Conservation (phyloP, 2,797 vertebrate species). For the Lagodon rhomboides region DNA sequence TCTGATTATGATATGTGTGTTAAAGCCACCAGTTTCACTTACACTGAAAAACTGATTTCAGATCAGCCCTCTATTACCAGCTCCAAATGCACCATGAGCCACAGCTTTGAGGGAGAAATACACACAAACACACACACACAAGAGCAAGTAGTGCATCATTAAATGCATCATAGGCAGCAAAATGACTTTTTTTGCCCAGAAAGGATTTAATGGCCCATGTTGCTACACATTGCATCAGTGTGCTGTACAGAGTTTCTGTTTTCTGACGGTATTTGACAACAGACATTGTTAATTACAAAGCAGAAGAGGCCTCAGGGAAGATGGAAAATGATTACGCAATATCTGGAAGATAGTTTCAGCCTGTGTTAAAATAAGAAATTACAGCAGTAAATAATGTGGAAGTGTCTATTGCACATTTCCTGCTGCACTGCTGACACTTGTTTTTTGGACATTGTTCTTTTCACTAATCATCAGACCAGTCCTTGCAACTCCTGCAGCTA, state of each 20-base stretch:
- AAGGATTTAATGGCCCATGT: conserved; percentile 6
- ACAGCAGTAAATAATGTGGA: background rate
- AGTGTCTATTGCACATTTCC: conserved; percentile 18
- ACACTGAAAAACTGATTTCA: conserved; percentile 1
- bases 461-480: conserved; percentile 34
- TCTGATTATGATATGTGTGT: background rate
- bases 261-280: conserved; percentile 13
- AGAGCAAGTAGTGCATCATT: conserved; percentile 1
- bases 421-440: conserved; percentile 16
- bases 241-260: conserved; percentile 20
- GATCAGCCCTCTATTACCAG: background rate
- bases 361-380: background rate
- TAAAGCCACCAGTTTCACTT: background rate
- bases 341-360: conserved; percentile 18
- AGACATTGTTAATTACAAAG: conserved; percentile 20
- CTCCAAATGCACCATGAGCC: background rate
- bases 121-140: conserved; percentile 21
- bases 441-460: conserved; percentile 20
- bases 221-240: conserved; percentile 50
- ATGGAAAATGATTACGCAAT: background rate
- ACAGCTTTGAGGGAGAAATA: conserved; percentile 29
- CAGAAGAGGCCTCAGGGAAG: conserved; percentile 11
- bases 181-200: background rate
- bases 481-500: background rate
- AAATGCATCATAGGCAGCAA: conserved; percentile 14